These are phyloP conservation scores for Octodonta nipae DNA, from an alignment of 2,888 invertebrate genomes.

Conservation along the genomic window DNA sequence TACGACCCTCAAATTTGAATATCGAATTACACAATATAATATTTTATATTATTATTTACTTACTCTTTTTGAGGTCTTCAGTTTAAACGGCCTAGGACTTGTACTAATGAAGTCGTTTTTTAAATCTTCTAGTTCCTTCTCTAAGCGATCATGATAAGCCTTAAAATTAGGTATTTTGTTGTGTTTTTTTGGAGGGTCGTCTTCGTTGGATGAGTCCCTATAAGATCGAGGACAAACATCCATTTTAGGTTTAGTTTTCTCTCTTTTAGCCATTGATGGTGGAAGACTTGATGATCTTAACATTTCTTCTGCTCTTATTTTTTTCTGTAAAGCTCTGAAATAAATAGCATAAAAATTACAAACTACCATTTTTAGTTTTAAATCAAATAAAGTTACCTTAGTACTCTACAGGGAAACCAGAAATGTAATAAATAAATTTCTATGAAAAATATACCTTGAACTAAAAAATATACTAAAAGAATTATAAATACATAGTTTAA, in stretches of 20 bases:
- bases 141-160: conserved; percentile 32
- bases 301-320: conserved; percentile 57
- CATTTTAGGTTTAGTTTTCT: conserved; percentile 30
- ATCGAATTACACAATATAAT: not conserved
- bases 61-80: conserved; percentile 36
- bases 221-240: conserved; percentile 27
- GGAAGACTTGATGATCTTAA: conserved; percentile 51
- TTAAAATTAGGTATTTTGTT: conserved; percentile 25
- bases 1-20: conserved; percentile 11
- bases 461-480: no score
- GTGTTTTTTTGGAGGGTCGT: conserved; percentile 13
- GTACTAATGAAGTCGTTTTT: conserved; percentile 35
- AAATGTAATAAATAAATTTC: no score
- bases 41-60: not conserved
- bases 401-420: no score
- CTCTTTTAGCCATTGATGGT: conserved; percentile 53
- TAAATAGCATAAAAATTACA: not conserved
- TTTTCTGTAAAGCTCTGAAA: conserved; percentile 48
- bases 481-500: no score
- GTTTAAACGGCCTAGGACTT: conserved; percentile 33
- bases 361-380: not conserved
- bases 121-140: conserved; percentile 30
- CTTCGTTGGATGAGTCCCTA: conserved; percentile 8
- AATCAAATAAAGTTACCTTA: no score
- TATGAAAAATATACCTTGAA: no score